Base-by-base conservation (phyloP, 2,113 vertebrate species). In the Neotragus pygmaeus region DNA sequence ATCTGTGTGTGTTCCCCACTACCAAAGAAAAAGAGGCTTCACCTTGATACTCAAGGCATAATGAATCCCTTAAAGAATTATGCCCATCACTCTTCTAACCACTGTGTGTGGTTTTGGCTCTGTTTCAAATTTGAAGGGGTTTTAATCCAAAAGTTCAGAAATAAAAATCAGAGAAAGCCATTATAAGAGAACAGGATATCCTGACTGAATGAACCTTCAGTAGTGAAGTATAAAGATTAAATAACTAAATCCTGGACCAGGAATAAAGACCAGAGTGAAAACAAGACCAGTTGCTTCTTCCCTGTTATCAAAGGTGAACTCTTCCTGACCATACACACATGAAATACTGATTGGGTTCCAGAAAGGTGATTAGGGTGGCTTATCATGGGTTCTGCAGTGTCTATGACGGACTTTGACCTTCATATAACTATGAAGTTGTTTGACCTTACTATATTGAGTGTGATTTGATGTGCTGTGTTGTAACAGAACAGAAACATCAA, bases 11-110 rank as follows among this genome's bases (percentile, higher is more conserved):
- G 80, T 88, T 95, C 10, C 49, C 90, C 33, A 27, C 73, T 95
- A 15, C 64, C 91, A 39, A 2, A 8, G 66, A 70, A 12, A 45
- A 36, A 23, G 36, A 62, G 91, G 28, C 89, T 87, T 78, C 73
- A 60, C 53, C 14, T 60, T 90, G 43, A 23, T 28, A 49, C 36
- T 80, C 23, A 45, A 81, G 23, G 43, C 88, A 2, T 33, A 80
- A 70, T 7, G n/a, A 95, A 43, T 78, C 51, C 62, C 25, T 66
- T 77, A 58, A 98, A 92, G 57, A 97, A 33, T 80, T 97, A 89
- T 94, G 58, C 43, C 45, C 58, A 5, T 87, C 49, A 45, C 43
- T 88, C 45, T 80, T 60, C 16, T 90, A 97, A 77, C 7, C 4
- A 14, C 10, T 0, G 6, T 33, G 28, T 80, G 11, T 66, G 62